Conservation (phyloP, 2,797 vertebrate genomes). For the Acanthornis magna region DNA sequence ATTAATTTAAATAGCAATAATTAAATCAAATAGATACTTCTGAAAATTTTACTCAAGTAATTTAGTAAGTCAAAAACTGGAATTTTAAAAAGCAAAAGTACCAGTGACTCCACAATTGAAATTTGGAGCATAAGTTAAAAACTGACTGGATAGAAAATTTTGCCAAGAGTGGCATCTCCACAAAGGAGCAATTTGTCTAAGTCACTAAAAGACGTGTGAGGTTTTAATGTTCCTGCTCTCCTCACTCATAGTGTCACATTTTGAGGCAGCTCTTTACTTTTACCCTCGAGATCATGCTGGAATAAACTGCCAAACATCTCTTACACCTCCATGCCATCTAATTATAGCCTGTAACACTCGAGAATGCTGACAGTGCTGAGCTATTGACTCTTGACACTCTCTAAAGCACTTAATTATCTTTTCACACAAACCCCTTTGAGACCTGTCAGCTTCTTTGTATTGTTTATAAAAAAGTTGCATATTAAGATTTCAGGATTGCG, state of each 20-base stretch:
- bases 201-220: not conserved
- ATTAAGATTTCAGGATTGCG: slow-evolving; percentile 72
- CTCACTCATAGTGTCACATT: slow-evolving; percentile 55
- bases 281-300: slow-evolving; percentile 71
- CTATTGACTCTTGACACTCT: slow-evolving; percentile 86
- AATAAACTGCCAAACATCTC: slow-evolving; percentile 83
- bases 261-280: slow-evolving; percentile 72
- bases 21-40: not conserved
- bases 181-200: slow-evolving; percentile 29
- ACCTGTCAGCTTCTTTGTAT: slow-evolving; percentile 82
- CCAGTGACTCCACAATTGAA: not conserved
- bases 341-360: slow-evolving; percentile 82
- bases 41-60: not conserved
- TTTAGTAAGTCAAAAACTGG: not conserved
- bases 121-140: not conserved
- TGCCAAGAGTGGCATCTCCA: not conserved
- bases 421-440: slow-evolving; percentile 82
- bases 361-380: slow-evolving; percentile 81
- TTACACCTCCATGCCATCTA: slow-evolving; percentile 83
- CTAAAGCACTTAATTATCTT: slow-evolving; percentile 87
- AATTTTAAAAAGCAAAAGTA: not conserved
- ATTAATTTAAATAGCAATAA: not conserved
- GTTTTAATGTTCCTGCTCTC: slow-evolving; percentile 43
- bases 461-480: slow-evolving; percentile 79
- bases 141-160: not conserved